Percentiles rank a stretch among this genome's conserved stretches.
Conservation (phyloP, 2,797 vertebrate species). For the Oryzias sinensis region DNA sequence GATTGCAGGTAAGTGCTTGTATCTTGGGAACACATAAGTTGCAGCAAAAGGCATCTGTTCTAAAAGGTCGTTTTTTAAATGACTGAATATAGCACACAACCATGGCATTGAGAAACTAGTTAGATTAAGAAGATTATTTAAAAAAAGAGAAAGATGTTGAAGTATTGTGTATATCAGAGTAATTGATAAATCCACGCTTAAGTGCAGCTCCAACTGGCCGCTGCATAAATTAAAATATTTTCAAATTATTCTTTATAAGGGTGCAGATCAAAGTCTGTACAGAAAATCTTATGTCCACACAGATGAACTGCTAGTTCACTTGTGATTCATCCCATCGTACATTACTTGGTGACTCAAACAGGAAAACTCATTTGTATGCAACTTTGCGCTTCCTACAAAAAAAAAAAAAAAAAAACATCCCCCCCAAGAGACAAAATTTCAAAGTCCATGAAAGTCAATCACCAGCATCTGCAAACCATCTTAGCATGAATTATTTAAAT, state of each 20-base stretch:
- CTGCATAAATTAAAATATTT: constrained; percentile 49
- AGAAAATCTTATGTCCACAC: constrained; percentile 30
- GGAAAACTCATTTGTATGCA: constrained; percentile 7
- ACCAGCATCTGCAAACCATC: neutral
- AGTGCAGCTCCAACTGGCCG: constrained; percentile 48
- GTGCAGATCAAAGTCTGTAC: constrained; percentile 36
- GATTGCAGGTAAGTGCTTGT: too few relatives aligned
- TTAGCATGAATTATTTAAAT: neutral
- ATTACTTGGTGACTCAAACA: constrained; percentile 30
- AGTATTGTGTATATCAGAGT: too few relatives aligned
- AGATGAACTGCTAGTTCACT: constrained; percentile 11
- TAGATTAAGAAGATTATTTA: too few relatives aligned
- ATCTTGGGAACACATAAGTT: too few relatives aligned
- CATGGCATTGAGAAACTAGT: too few relatives aligned
- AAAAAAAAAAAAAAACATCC: neutral
- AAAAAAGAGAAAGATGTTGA: too few relatives aligned
- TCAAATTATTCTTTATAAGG: constrained; percentile 41
- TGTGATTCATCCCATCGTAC: constrained; percentile 35
- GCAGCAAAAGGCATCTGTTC: too few relatives aligned
- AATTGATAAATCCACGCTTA: constrained; percentile 45
- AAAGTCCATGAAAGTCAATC: constrained; percentile 30
- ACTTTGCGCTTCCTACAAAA: neutral
- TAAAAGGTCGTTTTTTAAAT: too few relatives aligned
- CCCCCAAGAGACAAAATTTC: too few relatives aligned
- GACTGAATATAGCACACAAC: too few relatives aligned